Evolutionary conservation across 2,797 vertebrate species (phyloP).

Genomic region (Oceanodroma leucorhoa): DNA sequence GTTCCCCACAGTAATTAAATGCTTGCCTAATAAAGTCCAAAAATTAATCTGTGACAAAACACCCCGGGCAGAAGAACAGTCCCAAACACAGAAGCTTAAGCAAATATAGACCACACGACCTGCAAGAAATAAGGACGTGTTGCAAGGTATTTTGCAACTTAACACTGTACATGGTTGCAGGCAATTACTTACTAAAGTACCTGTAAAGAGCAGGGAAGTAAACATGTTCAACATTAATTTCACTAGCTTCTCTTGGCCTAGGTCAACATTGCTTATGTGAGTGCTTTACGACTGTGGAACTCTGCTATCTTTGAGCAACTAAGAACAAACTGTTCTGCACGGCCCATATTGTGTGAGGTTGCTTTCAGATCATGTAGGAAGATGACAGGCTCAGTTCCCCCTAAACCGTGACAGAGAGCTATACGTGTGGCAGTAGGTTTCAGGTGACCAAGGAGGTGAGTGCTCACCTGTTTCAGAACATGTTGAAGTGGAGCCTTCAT

Average conservation of each 20-base stretch:
- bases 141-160: background rate
- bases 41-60: background rate
- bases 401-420: background rate
- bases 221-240: background rate
- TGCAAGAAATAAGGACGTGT: background rate
- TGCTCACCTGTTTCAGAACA: background rate
- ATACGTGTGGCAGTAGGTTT: fast-evolving
- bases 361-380: background rate
- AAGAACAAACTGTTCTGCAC: background rate
- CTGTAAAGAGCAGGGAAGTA: background rate
- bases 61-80: background rate
- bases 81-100: background rate
- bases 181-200: background rate
- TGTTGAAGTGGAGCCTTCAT: background rate
- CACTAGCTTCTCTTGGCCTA: background rate
- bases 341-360: background rate
- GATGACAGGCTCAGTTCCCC: background rate
- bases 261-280: background rate
- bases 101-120: background rate
- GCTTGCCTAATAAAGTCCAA: background rate
- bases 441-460: background rate
- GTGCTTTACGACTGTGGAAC: background rate
- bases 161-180: background rate
- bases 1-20: background rate
- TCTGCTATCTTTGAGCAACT: background rate